phyloP scores from a whole-genome alignment of 2,113 vertebrate species.

The Macrotis lagotis region DNA sequence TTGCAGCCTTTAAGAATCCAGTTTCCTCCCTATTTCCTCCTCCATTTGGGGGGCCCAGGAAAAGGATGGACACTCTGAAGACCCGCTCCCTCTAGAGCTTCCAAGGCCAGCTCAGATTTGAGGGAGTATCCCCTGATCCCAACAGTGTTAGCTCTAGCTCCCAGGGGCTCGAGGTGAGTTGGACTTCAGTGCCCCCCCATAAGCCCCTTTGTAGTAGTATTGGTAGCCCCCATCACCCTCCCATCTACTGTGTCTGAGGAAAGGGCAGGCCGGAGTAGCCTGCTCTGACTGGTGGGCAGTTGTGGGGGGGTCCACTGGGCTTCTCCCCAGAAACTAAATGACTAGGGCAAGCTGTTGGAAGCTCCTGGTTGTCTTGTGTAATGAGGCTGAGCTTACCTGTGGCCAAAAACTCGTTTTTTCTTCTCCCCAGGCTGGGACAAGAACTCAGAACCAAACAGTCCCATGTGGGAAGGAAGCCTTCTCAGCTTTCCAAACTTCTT shows the following conservation, averaged over 20 bases:
- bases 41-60: background rate
- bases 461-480: conserved; percentile 22
- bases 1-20: background rate
- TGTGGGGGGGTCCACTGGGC: conserved; percentile 39
- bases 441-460: conserved; percentile 61
- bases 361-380: background rate
- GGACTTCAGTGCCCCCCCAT: background rate
- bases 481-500: background rate
- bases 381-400: background rate
- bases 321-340: background rate
- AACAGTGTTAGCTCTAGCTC: conserved; percentile 71
- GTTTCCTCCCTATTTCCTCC: background rate
- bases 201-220: conserved; percentile 44
- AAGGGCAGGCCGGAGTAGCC: conserved; percentile 38
- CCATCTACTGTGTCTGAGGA: conserved; percentile 70
- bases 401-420: conserved; percentile 63
- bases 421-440: conserved; percentile 29
- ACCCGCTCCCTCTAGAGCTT: background rate
- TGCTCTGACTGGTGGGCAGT: conserved; percentile 45
- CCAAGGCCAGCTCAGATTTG: background rate
- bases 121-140: conserved; percentile 7
- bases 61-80: background rate
- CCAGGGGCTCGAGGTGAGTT: conserved; percentile 28
- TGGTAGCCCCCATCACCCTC: conserved; percentile 60
- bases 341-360: background rate